Conservation (phyloP, 2,888 invertebrate species). For the Neria commutata region DNA sequence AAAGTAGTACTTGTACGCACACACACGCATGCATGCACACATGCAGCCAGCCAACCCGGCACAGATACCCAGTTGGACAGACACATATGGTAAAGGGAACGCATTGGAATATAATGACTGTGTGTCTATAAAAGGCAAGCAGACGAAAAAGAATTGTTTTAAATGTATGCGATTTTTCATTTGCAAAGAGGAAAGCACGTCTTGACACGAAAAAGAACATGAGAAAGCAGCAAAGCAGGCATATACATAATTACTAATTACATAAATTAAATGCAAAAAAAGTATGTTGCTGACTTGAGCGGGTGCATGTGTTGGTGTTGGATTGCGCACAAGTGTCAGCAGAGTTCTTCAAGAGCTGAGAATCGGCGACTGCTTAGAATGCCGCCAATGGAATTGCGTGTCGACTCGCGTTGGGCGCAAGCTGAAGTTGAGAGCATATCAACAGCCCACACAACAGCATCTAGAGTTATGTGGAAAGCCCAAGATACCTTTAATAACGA, state of each 20-base stretch:
- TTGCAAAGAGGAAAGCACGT: neutral
- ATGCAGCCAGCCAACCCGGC: no score
- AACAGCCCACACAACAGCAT: neutral
- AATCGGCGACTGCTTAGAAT: no score
- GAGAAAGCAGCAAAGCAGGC: neutral
- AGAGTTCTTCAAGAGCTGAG: no score
- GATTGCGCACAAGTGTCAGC: no score
- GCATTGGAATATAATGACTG: neutral
- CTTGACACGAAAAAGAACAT: neutral
- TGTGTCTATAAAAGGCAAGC: neutral
- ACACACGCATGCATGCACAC: no score
- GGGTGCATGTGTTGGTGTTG: neutral
- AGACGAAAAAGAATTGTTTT: neutral
- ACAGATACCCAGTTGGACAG: no score
- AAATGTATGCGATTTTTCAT: neutral
- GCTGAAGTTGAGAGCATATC: neutral
- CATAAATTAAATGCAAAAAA: neutral
- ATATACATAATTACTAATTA: neutral
- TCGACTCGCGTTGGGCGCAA: neutral
- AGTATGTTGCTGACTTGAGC: neutral
- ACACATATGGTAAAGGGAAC: constrained; percentile 1
- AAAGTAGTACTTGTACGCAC: no score
- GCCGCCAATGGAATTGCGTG: neutral
- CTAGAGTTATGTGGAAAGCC: no score
- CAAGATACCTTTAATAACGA: no score